Evolutionary conservation across 2,113 vertebrate genomes (phyloP).

Genomic region (Holacanthus passer): DNA sequence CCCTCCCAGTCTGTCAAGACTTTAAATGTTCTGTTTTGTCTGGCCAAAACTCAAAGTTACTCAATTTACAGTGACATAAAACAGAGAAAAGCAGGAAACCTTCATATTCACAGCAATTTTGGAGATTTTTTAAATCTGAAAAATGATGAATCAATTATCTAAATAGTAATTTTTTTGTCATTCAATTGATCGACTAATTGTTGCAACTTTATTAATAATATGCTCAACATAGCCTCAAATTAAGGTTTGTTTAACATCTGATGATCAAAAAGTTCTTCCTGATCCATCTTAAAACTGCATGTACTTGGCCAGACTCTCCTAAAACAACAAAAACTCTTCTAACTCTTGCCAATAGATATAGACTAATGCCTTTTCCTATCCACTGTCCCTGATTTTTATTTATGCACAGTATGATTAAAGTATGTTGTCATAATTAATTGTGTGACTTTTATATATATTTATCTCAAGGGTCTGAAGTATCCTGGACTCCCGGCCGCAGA

Average conservation of each 20-base stretch:
- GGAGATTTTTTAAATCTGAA: background rate
- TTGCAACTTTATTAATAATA: background rate
- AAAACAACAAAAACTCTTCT: too few relatives aligned
- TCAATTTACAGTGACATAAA: too few relatives aligned
- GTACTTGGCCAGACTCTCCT: background rate
- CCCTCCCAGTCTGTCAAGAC: background rate
- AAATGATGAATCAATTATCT: background rate
- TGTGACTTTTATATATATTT: too few relatives aligned
- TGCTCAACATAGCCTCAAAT: background rate
- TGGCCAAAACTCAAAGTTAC: background rate
- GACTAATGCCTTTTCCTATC: too few relatives aligned
- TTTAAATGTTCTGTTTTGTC: background rate
- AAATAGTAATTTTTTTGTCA: background rate
- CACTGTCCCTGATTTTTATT: too few relatives aligned
- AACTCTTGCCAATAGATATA: background rate
- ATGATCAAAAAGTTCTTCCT: background rate
- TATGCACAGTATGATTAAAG: too few relatives aligned
- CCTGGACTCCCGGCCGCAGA: constrained; percentile 78
- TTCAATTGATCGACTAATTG: background rate
- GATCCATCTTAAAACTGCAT: background rate
- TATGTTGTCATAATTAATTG: too few relatives aligned
- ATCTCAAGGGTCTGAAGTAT: constrained; percentile 67
- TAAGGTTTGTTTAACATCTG: background rate
- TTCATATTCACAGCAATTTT: background rate
- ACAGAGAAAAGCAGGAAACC: background rate